Conservation (phyloP, 2,113 vertebrate genomes). For the Eulemur macaco region DNA sequence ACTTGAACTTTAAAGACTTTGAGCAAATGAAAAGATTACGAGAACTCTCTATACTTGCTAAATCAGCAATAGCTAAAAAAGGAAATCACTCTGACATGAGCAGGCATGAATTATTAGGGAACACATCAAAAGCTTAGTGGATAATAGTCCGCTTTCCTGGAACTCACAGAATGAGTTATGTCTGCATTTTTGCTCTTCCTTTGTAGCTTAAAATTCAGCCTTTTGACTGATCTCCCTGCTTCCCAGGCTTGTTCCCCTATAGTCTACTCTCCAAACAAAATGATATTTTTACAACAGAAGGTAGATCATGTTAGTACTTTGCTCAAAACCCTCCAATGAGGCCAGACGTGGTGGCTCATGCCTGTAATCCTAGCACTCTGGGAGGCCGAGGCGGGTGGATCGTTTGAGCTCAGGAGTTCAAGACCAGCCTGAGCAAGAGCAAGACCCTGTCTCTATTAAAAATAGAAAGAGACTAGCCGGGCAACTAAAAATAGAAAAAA, state of each 20-base stretch:
- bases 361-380: no score
- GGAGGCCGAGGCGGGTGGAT: no score
- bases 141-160: background rate
- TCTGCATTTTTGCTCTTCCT: slow-evolving; percentile 30
- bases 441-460: no score
- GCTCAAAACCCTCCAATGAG: background rate
- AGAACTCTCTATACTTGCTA: background rate
- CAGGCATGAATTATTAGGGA: slow-evolving; percentile 50
- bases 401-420: no score
- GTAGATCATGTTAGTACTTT: background rate
- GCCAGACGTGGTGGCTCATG: no score
- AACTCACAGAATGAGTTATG: slow-evolving; percentile 36
- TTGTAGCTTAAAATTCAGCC: background rate
- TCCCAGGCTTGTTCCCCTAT: background rate
- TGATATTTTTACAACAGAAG: background rate
- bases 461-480: no score
- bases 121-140: background rate
- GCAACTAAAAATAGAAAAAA: no score
- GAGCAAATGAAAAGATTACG: slow-evolving; percentile 9
- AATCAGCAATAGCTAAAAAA: slow-evolving; percentile 27
- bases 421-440: no score
- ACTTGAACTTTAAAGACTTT: slow-evolving; percentile 16
- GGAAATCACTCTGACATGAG: background rate
- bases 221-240: background rate
- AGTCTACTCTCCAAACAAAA: background rate